Evolutionary conservation across 2,113 vertebrate genomes (phyloP), one percentile per base, ranked within the genome.

Genomic region (Otolemur garnettii): DNA sequence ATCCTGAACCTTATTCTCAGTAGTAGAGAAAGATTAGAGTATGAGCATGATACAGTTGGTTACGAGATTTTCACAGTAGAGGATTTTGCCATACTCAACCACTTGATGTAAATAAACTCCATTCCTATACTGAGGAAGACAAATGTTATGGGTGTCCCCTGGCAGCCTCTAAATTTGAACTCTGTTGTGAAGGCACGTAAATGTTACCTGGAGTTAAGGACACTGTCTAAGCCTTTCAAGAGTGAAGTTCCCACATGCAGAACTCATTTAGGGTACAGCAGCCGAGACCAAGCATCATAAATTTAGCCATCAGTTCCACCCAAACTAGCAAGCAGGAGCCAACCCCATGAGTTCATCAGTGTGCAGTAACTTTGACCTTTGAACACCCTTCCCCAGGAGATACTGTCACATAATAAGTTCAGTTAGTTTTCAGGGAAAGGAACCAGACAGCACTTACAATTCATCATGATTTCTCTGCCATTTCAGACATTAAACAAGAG

Each of bases 81-180:
- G 95, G 99, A 99, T 2, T 99, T 99, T 77, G 99, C 99, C 18
- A 99, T 99, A 21, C 98, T 99, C 42, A 98, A 99, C 77, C 99
- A 99, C 97, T 99, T 99, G 99, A 99, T 99, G 99, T 99, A 99
- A 99, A 99, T 99, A 99, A 99, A 99, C 0, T 99, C 99, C 26
- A 99, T 99, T 0, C 98, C 99, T 2, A 99, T 99, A 98, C 98
- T 99, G 1, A 99, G 99, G 9, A 99, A 99, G 96, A 99, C 99
- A 98, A 99, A 99, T 0, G 99, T 99, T 38, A 99, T 99, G 99
- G 99, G 99, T 60, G 98, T 99, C 80, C 98, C 99, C 98, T 99
- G 15, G 99, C 99, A 3, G 99, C 99, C 2, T 99, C 99, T 30
- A 80, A 99, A 99, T 96, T 98, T 99, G 64, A 99, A 99, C 95